Base-by-base conservation (phyloP, 2,797 vertebrate species). In the Siniperca obscura region DNA sequence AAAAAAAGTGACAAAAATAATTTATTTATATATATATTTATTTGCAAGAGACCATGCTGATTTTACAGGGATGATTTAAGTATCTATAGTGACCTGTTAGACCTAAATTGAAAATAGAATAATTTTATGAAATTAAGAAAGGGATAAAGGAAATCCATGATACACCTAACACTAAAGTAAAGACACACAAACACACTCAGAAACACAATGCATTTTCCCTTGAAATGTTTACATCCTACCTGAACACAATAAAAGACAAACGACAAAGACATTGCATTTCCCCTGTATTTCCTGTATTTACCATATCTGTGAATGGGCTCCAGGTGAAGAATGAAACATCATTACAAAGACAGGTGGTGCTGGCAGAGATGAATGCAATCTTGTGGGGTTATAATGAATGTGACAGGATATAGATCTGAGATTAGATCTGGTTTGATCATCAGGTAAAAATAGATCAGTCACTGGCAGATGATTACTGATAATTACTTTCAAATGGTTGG, bases 401-500 rank as follows among this genome's bases (percentile, higher is more conserved):
- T 95, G 94, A 94, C 86, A 84, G 92, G 93, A 94, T 94, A 93
- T 92, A 93, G 90, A 91, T 91, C 90, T 91, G 86, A 91, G 94
- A 95, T 92, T 89, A 95, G 91, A 92, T 93, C 90, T 85, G 88
- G 91, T 92, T 88, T 93, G 91, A 94, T 94, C 89, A 94, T 95
- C 91, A 93, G 90, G 92, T 95, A 95, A 95, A 95, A 96, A 95
- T 95, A 96, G 94, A 95, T 92, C 90, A 91, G 93, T 92, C 94
- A 93, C 87, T 50, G 56, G 88, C 88, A 89, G 92, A 93, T 94
- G 91, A 94, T 94, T 95, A 94, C 92, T 86, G 91, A 94, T 95
- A 95, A 95, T 95, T 95, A 95, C 94, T 93, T 92, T 85, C 78
- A 89, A 91, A 90, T 90, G 92, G 88, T 83, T 60, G 81, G 40